phyloP scores from a whole-genome alignment of 92 coral and sea anemone species.

The Isaurus tuberculatus region DNA sequence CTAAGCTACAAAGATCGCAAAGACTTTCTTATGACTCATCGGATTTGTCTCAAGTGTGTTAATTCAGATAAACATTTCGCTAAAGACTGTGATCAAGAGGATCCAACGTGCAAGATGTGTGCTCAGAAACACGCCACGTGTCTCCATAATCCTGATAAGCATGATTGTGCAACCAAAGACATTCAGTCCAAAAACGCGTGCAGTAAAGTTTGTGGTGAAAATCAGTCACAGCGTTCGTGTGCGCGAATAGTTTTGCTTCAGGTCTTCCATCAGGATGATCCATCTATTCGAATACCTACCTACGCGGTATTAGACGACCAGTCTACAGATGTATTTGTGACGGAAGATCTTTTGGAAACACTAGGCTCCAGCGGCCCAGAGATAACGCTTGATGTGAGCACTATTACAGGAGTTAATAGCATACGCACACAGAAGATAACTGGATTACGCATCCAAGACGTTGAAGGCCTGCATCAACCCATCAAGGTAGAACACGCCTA shows the following conservation, averaged over 20 bases:
- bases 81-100: constrained; percentile 49
- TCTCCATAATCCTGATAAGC: constrained; percentile 2
- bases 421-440: constrained; percentile 55
- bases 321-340: constrained; percentile 44
- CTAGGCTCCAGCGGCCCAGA: not conserved
- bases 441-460: constrained; percentile 54
- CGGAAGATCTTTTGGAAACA: constrained; percentile 4
- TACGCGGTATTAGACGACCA: constrained; percentile 42
- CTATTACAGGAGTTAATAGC: constrained; percentile 44
- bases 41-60: constrained; percentile 63
- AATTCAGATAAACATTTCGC: constrained; percentile 55
- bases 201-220: constrained; percentile 59
- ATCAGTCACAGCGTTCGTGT: constrained; percentile 63
- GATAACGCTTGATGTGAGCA: constrained; percentile 55
- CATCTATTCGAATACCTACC: constrained; percentile 39
- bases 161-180: constrained; percentile 21
- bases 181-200: constrained; percentile 50
- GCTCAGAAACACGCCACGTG: constrained; percentile 62
- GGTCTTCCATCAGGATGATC: constrained; percentile 60
- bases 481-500: constrained; percentile 51
- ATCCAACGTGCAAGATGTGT: constrained; percentile 62
- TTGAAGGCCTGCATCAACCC: constrained; percentile 48
- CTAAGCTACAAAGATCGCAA: constrained; percentile 56
- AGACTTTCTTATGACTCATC: constrained; percentile 65
- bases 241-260: constrained; percentile 68